phyloP scores from a whole-genome alignment of 2,888 invertebrate species.

The Portevinia maculata region DNA sequence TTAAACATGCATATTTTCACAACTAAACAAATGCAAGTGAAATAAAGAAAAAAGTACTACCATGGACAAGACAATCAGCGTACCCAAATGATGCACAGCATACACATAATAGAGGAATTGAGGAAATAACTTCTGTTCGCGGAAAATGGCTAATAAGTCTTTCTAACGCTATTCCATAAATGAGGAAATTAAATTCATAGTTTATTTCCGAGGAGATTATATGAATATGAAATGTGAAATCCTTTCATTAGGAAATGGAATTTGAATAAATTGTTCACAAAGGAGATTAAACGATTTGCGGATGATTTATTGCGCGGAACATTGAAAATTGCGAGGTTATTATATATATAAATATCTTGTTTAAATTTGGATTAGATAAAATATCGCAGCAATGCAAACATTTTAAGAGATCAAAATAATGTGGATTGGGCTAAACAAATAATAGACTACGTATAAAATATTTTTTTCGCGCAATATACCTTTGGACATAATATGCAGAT shows the following conservation, averaged over 20 bases:
- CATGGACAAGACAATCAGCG: too few relatives aligned
- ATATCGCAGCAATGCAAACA: neutral
- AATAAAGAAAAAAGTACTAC: too few relatives aligned
- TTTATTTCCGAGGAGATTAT: conserved; percentile 69
- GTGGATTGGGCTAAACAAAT: neutral
- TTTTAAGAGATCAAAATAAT: neutral
- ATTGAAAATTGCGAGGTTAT: conserved; percentile 23
- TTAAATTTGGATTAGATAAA: conserved; percentile 5
- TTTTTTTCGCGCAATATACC: too few relatives aligned
- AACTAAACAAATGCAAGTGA: too few relatives aligned
- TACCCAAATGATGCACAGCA: too few relatives aligned
- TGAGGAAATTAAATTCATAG: conserved; percentile 69
- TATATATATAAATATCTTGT: conserved; percentile 4
- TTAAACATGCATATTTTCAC: too few relatives aligned
- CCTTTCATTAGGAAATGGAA: conserved; percentile 67
- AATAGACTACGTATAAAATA: too few relatives aligned
- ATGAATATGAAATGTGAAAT: conserved; percentile 64
- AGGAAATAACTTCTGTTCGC: conserved; percentile 63
- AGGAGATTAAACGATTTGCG: conserved; percentile 62
- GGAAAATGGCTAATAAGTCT: conserved; percentile 59
- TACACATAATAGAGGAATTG: conserved; percentile 23
- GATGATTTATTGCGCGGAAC: conserved; percentile 46
- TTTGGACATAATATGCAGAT: too few relatives aligned
- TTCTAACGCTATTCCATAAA: conserved; percentile 44
- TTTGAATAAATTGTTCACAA: conserved; percentile 63